A percentile compares a stretch with the other conserved stretches of the same genome.
Conservation (phyloP, 2,113 vertebrate genomes). For the Barnardius zonarius region DNA sequence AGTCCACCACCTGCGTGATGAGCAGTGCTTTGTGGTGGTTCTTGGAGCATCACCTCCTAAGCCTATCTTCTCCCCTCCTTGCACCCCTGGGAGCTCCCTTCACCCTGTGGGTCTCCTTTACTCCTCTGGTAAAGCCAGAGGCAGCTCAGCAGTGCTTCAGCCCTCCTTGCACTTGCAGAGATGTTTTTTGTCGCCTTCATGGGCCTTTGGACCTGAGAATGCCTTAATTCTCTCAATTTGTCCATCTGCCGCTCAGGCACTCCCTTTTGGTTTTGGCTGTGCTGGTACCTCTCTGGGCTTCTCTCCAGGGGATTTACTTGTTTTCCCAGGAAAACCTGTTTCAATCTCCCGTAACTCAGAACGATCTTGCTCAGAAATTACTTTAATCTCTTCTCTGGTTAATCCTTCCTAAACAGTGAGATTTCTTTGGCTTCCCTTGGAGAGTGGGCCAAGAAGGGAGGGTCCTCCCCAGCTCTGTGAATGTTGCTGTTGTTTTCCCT, state of each 20-base stretch:
- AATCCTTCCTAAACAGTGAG: slow-evolving; percentile 21
- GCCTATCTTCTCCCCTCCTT: not conserved
- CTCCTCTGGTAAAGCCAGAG: not conserved
- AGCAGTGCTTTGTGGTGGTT: fast-evolving
- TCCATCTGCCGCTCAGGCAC: not conserved
- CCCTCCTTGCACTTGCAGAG: not conserved
- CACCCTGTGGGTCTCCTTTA: not conserved
- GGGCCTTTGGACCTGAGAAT: not conserved
- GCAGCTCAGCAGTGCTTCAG: not conserved
- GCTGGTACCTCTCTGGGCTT: not conserved
- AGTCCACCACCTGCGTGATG: not conserved
- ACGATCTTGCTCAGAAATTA: not conserved
- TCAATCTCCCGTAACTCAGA: not conserved
- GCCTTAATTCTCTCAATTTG: not conserved
- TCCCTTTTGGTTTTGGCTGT: not conserved
- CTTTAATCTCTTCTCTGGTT: not conserved
- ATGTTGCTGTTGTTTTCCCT: not conserved
- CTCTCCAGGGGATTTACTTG: not conserved
- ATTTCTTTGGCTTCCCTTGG: not conserved
- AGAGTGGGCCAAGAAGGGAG: not conserved
- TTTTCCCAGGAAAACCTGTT: not conserved
- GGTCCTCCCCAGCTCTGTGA: not conserved
- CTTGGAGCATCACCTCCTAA: not conserved
- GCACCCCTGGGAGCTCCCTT: not conserved
- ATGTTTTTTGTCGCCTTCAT: not conserved